Conservation (phyloP, 2,113 vertebrate genomes). For the Crotalus helleri region DNA sequence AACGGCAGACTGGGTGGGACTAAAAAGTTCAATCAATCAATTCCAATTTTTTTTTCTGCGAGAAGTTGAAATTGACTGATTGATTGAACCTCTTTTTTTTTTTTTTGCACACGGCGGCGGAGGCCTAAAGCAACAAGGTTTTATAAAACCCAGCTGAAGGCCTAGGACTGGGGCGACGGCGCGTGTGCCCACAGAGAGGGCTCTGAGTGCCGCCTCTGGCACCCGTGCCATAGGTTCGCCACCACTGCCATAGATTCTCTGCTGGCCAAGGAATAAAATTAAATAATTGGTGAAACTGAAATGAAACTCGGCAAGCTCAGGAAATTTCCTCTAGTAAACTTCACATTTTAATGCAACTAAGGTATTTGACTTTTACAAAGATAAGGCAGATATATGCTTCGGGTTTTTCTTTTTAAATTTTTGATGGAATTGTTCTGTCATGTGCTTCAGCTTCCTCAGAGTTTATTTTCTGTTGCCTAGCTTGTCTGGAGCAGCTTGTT, state of each 20-base stretch:
- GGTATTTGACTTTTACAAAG: conserved; percentile 3
- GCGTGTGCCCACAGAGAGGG: no score
- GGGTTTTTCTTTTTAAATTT: not conserved
- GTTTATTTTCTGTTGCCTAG: not conserved
- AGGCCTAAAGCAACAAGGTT: no score
- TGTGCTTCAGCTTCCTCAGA: not conserved
- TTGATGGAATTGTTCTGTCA: not conserved
- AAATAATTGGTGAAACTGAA: conserved; percentile 9
- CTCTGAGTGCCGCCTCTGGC: no score
- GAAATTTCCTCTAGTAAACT: not conserved
- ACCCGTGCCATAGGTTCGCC: no score
- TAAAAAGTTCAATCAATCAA: no score
- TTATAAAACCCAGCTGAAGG: no score
- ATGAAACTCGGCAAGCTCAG: not conserved
- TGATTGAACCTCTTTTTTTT: no score
- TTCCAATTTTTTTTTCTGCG: no score
- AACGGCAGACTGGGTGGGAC: no score
- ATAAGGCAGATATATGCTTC: not conserved
- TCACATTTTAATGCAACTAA: not conserved
- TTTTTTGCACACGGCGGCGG: no score
- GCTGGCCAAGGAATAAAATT: not conserved
- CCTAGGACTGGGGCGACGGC: no score
- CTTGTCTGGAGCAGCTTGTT: not conserved
- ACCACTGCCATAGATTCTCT: not conserved
- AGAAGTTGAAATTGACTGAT: no score